These are phyloP conservation scores for Paraescarpia echinospica DNA, from an alignment of 1,140 invertebrate species.

Conservation along the genomic window DNA sequence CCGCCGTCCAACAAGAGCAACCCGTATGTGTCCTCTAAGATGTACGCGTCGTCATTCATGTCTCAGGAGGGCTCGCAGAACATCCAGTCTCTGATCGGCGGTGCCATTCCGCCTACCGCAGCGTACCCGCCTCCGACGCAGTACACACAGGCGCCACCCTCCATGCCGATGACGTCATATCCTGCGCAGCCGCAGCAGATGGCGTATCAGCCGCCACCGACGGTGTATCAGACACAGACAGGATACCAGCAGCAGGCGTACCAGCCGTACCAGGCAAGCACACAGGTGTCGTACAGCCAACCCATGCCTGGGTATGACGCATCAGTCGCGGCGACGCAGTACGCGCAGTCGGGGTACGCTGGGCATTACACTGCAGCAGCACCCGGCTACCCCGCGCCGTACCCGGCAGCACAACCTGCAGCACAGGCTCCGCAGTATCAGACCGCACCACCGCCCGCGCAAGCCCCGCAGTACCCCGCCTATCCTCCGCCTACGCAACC, in stretches of 20 bases:
- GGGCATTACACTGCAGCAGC: not conserved
- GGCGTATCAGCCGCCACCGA: constrained; percentile 9
- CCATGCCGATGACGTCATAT: not conserved
- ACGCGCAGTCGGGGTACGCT: not conserved
- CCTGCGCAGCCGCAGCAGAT: not conserved
- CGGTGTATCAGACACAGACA: constrained; percentile 7
- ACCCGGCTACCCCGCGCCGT: not conserved
- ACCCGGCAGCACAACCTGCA: not conserved
- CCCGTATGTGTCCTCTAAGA: constrained; percentile 46
- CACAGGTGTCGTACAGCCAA: not conserved
- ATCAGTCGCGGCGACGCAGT: constrained; percentile 4
- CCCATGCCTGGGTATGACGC: not conserved
- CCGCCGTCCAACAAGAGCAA: constrained; percentile 28
- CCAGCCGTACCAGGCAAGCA: constrained; percentile 23
- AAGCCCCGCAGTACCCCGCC: constrained; percentile 26
- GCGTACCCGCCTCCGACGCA: not conserved
- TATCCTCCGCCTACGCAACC: constrained; percentile 26
- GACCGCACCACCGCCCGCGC: not conserved
- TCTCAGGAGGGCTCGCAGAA: constrained; percentile 49
- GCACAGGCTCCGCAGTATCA: not conserved
- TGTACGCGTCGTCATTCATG: constrained; percentile 52
- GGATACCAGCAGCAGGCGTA: constrained; percentile 22
- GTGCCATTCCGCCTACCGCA: constrained; percentile 1
- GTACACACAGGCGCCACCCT: not conserved
- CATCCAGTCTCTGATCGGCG: constrained; percentile 45